Evolutionary conservation across 2,888 invertebrate species (phyloP).

Genomic region (Melanargia galathea): DNA sequence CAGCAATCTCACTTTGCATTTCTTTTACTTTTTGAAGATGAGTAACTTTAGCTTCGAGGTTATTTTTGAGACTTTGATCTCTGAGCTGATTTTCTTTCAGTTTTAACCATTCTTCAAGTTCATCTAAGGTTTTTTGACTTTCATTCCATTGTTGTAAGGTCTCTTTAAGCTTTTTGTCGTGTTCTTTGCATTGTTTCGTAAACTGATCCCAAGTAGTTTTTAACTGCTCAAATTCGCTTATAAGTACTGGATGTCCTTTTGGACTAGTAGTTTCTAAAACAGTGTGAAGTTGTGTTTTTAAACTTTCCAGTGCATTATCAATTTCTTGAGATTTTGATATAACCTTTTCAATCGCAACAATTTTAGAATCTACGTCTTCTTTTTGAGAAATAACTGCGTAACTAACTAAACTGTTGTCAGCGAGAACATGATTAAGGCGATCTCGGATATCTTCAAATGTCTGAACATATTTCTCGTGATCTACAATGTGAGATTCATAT

Average conservation of each 20-base stretch:
- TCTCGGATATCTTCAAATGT: slow-evolving; percentile 92
- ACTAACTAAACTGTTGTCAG: slow-evolving; percentile 89
- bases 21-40: slow-evolving; percentile 89
- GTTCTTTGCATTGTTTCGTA: slow-evolving; percentile 86
- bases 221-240: slow-evolving; percentile 88
- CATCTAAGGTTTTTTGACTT: slow-evolving; percentile 89
- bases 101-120: slow-evolving; percentile 92
- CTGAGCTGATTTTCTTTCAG: slow-evolving; percentile 92
- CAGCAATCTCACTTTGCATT: slow-evolving; percentile 86
- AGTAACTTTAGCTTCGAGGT: slow-evolving; percentile 89
- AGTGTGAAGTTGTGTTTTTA: slow-evolving; percentile 86
- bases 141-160: slow-evolving; percentile 91
- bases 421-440: slow-evolving; percentile 89
- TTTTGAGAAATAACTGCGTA: slow-evolving; percentile 91
- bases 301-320: slow-evolving; percentile 85
- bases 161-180: slow-evolving; percentile 87
- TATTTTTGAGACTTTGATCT: slow-evolving; percentile 94
- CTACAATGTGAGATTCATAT: slow-evolving; percentile 87
- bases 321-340: slow-evolving; percentile 88
- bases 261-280: slow-evolving; percentile 90
- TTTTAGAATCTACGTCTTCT: slow-evolving; percentile 88
- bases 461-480: slow-evolving; percentile 92
- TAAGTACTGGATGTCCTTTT: slow-evolving; percentile 87
- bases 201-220: slow-evolving; percentile 89
- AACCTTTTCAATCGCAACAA: slow-evolving; percentile 88